Percentiles rank a stretch among this genome's conserved stretches.
Conservation (phyloP, 1,140 invertebrate species). For the Zophobas morio region DNA sequence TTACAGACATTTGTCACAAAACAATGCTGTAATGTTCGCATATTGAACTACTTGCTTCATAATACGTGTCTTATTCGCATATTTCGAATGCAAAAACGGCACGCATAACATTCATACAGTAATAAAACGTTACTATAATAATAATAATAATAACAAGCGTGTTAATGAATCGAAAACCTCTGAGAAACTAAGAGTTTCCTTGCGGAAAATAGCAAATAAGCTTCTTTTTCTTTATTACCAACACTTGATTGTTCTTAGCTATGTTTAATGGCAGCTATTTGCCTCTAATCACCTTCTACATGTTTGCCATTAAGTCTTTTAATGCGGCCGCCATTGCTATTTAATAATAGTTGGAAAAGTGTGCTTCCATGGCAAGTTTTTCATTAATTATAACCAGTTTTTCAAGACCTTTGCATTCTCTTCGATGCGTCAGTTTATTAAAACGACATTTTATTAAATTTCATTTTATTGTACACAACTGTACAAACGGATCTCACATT, state of each 20-base stretch:
- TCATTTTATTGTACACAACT: slow-evolving; percentile 5
- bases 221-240: slow-evolving; percentile 16
- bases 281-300: slow-evolving; percentile 31
- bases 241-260: slow-evolving; percentile 31
- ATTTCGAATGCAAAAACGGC: neutral
- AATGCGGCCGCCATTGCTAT: slow-evolving; percentile 7
- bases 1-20: neutral
- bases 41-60: neutral
- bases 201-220: slow-evolving; percentile 33
- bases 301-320: slow-evolving; percentile 23
- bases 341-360: slow-evolving; percentile 29
- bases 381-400: slow-evolving; percentile 13
- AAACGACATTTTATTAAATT: slow-evolving; percentile 19
- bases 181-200: neutral
- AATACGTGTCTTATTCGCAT: neutral
- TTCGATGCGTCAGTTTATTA: neutral
- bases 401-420: slow-evolving; percentile 1
- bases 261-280: slow-evolving; percentile 34
- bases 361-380: neutral
- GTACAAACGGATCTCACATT: slow-evolving; percentile 7
- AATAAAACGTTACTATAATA: no score
- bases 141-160: no score
- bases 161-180: no score
- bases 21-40: neutral
- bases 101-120: neutral